phyloP scores from a whole-genome alignment of 2,797 vertebrate genomes.

The Amniataba percoides region DNA sequence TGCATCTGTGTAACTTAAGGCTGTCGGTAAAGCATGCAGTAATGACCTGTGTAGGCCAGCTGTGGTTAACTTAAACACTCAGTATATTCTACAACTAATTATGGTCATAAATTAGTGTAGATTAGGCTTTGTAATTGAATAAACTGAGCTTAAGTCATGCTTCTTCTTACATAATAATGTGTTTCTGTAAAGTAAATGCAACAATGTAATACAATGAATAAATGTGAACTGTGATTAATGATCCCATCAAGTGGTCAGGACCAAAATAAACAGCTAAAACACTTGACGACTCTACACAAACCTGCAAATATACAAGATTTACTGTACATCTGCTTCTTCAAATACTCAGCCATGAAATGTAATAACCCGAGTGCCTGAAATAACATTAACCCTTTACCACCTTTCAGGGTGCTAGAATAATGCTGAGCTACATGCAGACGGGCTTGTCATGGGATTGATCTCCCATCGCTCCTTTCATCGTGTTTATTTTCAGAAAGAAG shows the following conservation, averaged over 20 bases:
- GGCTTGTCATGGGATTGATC: too few relatives aligned
- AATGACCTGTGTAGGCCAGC: slow-evolving; percentile 6
- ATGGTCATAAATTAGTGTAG: background rate
- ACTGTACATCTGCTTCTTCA: background rate
- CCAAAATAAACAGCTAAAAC: too few relatives aligned
- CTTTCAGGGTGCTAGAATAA: too few relatives aligned
- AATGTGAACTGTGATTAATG: background rate
- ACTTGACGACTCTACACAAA: too few relatives aligned
- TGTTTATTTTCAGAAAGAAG: background rate
- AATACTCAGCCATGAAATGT: background rate
- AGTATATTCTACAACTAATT: background rate
- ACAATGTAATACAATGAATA: background rate
- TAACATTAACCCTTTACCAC: background rate
- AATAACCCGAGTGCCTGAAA: background rate
- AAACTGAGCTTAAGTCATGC: background rate
- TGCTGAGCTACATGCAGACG: too few relatives aligned
- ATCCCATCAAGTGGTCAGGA: background rate
- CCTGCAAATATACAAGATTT: too few relatives aligned
- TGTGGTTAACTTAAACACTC: background rate
- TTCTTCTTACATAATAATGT: background rate
- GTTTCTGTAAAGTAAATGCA: background rate
- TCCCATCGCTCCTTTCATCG: too few relatives aligned
- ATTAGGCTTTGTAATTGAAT: background rate
- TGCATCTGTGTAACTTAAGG: slow-evolving; percentile 24
- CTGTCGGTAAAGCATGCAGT: background rate